Evolutionary conservation across 1,140 invertebrate species (phyloP), one percentile per base, ranked within the genome.

Genomic region (Cheumatopsyche charites): DNA sequence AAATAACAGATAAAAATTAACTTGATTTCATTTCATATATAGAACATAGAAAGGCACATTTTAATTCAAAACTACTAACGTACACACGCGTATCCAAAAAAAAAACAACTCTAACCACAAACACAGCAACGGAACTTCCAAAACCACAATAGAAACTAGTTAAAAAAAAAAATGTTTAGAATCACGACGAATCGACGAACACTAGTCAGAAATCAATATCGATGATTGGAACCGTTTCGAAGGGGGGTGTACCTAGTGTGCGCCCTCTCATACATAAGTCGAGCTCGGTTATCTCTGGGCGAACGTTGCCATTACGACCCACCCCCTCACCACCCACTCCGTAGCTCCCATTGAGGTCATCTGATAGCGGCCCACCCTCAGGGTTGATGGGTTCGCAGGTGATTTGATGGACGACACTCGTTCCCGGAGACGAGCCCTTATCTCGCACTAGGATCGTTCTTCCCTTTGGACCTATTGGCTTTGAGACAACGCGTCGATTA

Each of bases 391-490:
- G 17, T 68, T 55, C 49, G 15, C 47, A 58, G 47, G 66, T 68
- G 66, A 68, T 68, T 68, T 68, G 66, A 68, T 68, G 66, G 66
- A 68, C 66, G 45, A 58, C 29, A 29, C 23, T 55, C 25, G 66
- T 47, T 68, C 23, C 21, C 21, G 9, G 55, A 58, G 17, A 36
- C 29, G 29, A 36, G 29, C 29, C 3, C 29, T n/a, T 36, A 36
- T 36, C 29, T 36, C 29, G 29, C 29, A 3, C 3, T 36, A 9
- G 29, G 29, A 36, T 36, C 29, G 3, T 36, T 36, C 29, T n/a
- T n/a, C n/a, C n/a, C n/a, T 9, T 36, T 36, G 29, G 29, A 36
- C 29, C 55, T 9, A 23, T 58, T 23, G 55, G 9, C 55, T 25
- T 25, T 19, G 55, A 23, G 25, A 58, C 55, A 58, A 26, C 47